Percentiles rank a stretch among this genome's conserved stretches.
Conservation (phyloP, 2,113 vertebrate species). For the Thunnus maccoyii region DNA sequence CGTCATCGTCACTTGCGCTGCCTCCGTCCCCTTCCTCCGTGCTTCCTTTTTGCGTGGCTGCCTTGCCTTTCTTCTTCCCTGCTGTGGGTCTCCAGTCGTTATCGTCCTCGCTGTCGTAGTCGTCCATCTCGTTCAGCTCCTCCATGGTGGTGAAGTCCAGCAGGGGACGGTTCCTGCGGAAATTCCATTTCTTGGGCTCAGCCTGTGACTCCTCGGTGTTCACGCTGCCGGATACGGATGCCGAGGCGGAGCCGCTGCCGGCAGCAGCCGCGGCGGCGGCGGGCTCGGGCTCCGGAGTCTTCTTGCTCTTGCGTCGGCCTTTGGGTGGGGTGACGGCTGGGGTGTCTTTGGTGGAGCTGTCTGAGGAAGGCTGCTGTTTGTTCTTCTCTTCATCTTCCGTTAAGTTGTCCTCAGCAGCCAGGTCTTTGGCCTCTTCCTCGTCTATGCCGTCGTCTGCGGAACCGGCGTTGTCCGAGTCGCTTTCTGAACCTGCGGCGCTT, state of each 20-base stretch:
- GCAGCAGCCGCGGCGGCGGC: not conserved
- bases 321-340: constrained; percentile 66
- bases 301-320: constrained; percentile 84
- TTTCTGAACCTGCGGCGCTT: constrained; percentile 92
- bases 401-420: constrained; percentile 81
- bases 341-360: constrained; percentile 88
- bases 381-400: constrained; percentile 85
- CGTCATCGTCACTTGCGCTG: constrained; percentile 80
- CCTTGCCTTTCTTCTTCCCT: constrained; percentile 90
- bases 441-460: constrained; percentile 87
- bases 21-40: constrained; percentile 89
- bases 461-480: constrained; percentile 90
- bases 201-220: constrained; percentile 86
- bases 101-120: constrained; percentile 98
- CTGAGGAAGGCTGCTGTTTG: constrained; percentile 84
- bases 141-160: constrained; percentile 98
- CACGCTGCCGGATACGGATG: constrained; percentile 12
- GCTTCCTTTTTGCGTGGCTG: constrained; percentile 86
- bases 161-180: constrained; percentile 94
- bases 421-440: constrained; percentile 84
- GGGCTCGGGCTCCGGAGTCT: constrained; percentile 78
- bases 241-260: constrained; percentile 24
- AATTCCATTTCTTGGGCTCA: constrained; percentile 98
- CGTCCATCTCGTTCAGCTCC: constrained; percentile 97
- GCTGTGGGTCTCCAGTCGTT: constrained; percentile 96